These are phyloP conservation scores for Callospermophilus lateralis DNA, from an alignment of 2,113 vertebrate genomes.

Conservation along the genomic window DNA sequence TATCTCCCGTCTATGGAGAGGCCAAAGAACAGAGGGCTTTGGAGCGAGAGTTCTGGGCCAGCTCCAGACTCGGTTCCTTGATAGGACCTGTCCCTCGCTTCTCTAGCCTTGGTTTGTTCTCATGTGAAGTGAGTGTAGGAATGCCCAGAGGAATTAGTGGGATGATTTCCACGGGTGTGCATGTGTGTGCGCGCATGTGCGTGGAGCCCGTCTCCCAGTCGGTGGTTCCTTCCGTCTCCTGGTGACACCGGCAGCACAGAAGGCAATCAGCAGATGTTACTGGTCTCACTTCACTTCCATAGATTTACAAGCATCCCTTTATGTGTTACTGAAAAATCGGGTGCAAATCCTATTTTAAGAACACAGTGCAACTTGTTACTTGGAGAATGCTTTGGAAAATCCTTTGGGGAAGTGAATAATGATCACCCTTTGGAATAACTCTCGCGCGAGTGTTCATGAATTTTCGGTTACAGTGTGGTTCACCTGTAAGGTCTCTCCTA, in stretches of 20 bases:
- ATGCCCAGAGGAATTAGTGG: fast-evolving
- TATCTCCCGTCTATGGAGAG: background rate
- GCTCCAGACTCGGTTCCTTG: fast-evolving
- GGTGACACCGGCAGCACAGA: constrained; percentile 54
- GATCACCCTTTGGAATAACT: background rate
- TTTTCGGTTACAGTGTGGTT: background rate
- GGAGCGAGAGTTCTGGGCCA: background rate
- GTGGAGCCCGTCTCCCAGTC: background rate
- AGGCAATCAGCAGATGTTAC: constrained; percentile 78
- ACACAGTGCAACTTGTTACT: constrained; percentile 63
- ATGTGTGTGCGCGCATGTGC: fast-evolving
- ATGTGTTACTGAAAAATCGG: constrained; percentile 77
- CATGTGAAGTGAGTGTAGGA: too few species aligned
- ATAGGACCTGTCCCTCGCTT: background rate
- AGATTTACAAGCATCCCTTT: constrained; percentile 77
- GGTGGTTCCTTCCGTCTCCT: background rate
- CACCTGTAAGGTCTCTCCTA: background rate
- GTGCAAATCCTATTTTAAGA: constrained; percentile 84
- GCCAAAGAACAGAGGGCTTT: background rate
- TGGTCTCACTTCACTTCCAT: constrained; percentile 78
- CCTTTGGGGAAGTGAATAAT: constrained; percentile 60
- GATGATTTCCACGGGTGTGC: background rate
- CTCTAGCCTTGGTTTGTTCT: background rate
- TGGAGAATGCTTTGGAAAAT: constrained; percentile 68
- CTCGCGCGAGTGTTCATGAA: background rate